Evolutionary conservation across 2,797 vertebrate genomes (phyloP).

Genomic region (Oreochromis mossambicus): DNA sequence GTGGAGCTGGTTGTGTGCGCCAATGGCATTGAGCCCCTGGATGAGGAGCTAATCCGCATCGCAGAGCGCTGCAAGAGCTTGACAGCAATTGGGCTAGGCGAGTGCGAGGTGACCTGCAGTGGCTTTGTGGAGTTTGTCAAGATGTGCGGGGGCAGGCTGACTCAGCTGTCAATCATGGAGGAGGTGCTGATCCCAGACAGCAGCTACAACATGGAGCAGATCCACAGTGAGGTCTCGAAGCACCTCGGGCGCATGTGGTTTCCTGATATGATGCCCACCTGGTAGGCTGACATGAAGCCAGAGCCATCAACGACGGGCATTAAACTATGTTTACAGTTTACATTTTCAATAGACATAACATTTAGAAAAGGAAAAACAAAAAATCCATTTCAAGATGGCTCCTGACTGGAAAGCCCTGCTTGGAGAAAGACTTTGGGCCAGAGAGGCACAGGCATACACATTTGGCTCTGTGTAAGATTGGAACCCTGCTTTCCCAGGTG

Average conservation of each 20-base stretch:
- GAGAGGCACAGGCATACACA: neutral
- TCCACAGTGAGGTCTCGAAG: constrained; percentile 94
- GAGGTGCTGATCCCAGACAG: constrained; percentile 94
- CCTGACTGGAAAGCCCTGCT: neutral
- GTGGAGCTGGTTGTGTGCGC: constrained; percentile 95
- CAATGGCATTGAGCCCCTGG: constrained; percentile 89
- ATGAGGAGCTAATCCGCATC: constrained; percentile 93
- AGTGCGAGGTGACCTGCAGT: constrained; percentile 94
- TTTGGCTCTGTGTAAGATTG: neutral
- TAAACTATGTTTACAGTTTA: neutral
- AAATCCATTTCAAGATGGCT: neutral
- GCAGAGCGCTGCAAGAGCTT: constrained; percentile 89
- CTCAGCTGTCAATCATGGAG: constrained; percentile 96
- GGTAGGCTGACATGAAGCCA: constrained; percentile 66
- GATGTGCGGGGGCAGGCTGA: constrained; percentile 91
- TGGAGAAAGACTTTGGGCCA: neutral
- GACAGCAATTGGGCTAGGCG: constrained; percentile 90
- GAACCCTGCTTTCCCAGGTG: neutral
- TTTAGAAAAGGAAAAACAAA: neutral
- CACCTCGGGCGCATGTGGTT: constrained; percentile 94
- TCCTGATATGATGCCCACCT: constrained; percentile 97
- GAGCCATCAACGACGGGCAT: neutral
- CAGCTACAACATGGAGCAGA: constrained; percentile 92
- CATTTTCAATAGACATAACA: neutral
- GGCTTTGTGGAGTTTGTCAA: constrained; percentile 97